Base-by-base conservation (phyloP, 2,113 vertebrate species). In the Vimba vimba region DNA sequence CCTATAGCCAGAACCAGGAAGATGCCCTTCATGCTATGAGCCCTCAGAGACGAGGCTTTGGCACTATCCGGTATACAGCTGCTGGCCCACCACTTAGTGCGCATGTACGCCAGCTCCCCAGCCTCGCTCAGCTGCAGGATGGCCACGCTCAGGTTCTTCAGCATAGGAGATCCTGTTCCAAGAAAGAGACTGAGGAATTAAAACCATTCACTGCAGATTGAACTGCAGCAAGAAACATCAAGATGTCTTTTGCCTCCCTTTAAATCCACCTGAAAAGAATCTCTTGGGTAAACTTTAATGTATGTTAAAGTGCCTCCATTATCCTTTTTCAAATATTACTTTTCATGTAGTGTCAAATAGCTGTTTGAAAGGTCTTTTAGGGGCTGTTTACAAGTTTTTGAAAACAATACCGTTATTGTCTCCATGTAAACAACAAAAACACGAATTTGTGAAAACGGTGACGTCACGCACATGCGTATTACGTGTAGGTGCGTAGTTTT, bases 81-180 rank as follows among this genome's bases (percentile, higher is more conserved):
- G 93, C 89, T 97, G 59, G 96, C 94, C 96, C 97, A 97, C 97
- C 97, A 98, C 86, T 97, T 98, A 90, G 94, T 95, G 0, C 93
- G 90, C 84, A 98, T 88, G 87, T 96, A 95, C 4, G 96, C 93
- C 4, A 98, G 92, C 7, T 96, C 94, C 0, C 97, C 97, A 0
- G 94, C 92, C 52, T 98, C 97, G 0, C 93, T 94, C 88, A 97
- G 93, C 19, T 96, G 95, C 74, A 98, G 93, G 68, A 97, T 93
- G 0, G 96, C 95, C 4, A 96, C 57, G 1, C 95, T 96, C n/a
- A 98, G 93, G 62, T 95, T 94, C 91, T 95, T 96, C 19, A 96
- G 94, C 86, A 96, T 89, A 0, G 88, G 92, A 30, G 96, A 97
- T 1, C 92, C 97, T 98, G 86, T 19, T 62, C 78, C 74, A 84